Conservation (phyloP, 1,140 invertebrate species). For the Propsilocerus akamusi region DNA sequence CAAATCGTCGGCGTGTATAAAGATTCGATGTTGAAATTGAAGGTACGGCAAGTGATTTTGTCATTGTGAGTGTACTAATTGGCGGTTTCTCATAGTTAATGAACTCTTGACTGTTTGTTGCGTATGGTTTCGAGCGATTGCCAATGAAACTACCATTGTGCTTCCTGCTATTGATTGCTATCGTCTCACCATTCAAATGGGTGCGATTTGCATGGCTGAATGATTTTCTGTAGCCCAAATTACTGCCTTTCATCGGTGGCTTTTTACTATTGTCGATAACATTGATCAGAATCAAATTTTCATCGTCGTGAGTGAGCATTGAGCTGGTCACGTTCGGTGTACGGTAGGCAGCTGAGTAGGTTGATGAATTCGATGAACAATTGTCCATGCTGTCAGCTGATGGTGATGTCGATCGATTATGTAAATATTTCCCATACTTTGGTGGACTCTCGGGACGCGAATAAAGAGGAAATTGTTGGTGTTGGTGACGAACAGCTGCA, state of each 20-base stretch:
- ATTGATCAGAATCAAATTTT: background rate
- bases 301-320: background rate
- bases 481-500: background rate
- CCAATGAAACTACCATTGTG: background rate
- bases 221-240: background rate
- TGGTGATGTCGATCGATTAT: constrained; percentile 1
- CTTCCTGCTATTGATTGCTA: background rate
- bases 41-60: background rate
- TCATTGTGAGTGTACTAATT: constrained; percentile 1
- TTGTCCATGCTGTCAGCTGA: background rate
- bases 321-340: background rate
- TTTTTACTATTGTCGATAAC: background rate
- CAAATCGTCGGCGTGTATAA: constrained; percentile 14
- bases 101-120: background rate
- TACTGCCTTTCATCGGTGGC: background rate
- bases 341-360: background rate
- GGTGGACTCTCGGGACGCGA: background rate
- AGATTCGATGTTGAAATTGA: background rate
- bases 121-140: background rate
- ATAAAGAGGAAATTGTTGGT: background rate
- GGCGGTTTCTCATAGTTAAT: background rate
- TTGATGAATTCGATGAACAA: background rate
- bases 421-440: background rate
- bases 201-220: background rate
- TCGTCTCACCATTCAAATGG: background rate